Evolutionary conservation across 1,140 invertebrate genomes (phyloP).

Genomic region (Agraylea sexmaculata): DNA sequence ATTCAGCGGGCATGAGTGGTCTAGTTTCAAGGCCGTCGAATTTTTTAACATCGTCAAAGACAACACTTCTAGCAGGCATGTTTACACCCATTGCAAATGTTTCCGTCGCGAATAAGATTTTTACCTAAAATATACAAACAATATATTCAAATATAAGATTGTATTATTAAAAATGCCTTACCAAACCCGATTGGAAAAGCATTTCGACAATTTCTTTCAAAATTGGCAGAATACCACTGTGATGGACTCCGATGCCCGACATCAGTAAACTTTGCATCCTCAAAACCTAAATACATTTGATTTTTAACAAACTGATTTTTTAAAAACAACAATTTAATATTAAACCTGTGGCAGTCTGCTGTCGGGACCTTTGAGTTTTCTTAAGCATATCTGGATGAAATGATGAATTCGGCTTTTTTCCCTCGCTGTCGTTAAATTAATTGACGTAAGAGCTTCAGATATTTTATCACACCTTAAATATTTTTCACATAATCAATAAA

Average conservation of each 20-base stretch:
- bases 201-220: slow-evolving; percentile 98
- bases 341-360: slow-evolving; percentile 76
- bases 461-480: slow-evolving; percentile 56
- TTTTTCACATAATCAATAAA: neutral
- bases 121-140: slow-evolving; percentile 24
- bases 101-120: slow-evolving; percentile 95
- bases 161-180: slow-evolving; percentile 37
- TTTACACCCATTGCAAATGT: slow-evolving; percentile 99
- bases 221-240: slow-evolving; percentile 93
- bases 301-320: neutral
- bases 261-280: slow-evolving; percentile 67
- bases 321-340: slow-evolving; percentile 1
- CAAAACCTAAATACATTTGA: slow-evolving; percentile 38
- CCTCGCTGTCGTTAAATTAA: slow-evolving; percentile 70
- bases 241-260: slow-evolving; percentile 90
- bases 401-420: slow-evolving; percentile 74
- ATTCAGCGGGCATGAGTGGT: slow-evolving; percentile 77
- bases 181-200: slow-evolving; percentile 82
- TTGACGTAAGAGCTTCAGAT: slow-evolving; percentile 52
- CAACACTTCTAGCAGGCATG: slow-evolving; percentile 93
- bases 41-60: slow-evolving; percentile 90
- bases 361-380: slow-evolving; percentile 75
- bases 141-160: slow-evolving; percentile 5
- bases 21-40: slow-evolving; percentile 77
- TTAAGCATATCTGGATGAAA: slow-evolving; percentile 77